Conservation (phyloP, 2,888 invertebrate species). For the Oasisia sp. region DNA sequence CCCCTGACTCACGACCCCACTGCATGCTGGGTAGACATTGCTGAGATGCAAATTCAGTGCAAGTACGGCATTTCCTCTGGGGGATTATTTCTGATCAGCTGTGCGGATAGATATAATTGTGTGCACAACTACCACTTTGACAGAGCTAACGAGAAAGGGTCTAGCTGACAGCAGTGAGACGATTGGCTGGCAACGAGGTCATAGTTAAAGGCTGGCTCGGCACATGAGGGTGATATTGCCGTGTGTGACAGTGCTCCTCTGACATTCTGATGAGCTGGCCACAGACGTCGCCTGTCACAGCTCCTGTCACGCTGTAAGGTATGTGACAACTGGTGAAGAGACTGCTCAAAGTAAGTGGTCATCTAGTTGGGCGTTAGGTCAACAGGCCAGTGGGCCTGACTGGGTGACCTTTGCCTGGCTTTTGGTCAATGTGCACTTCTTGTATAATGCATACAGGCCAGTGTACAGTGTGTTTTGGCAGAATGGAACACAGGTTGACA, state of each 20-base stretch:
- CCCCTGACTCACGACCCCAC: not conserved
- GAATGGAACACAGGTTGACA: too few species aligned
- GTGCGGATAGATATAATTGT: too few species aligned
- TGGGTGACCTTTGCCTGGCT: too few species aligned
- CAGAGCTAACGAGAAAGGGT: not conserved
- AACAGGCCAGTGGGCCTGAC: not conserved
- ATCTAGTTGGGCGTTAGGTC: not conserved
- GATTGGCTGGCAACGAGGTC: not conserved
- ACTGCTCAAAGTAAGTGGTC: not conserved
- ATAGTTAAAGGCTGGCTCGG: not conserved
- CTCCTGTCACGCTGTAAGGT: not conserved
- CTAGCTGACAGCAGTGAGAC: not conserved
- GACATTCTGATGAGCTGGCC: not conserved
- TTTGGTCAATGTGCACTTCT: too few species aligned
- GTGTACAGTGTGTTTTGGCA: too few species aligned
- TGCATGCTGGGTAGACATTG: not conserved
- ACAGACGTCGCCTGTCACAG: not conserved
- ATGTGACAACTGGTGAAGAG: not conserved
- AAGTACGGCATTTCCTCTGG: too few species aligned
- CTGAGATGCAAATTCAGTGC: not conserved
- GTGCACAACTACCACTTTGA: not conserved
- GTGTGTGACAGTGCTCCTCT: not conserved
- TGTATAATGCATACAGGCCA: too few species aligned
- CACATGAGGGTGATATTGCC: not conserved
- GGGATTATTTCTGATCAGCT: too few species aligned